A percentile compares a stretch with the other conserved stretches of the same genome.
Conservation (phyloP, 2,888 invertebrate species). For the Thyatira batis region DNA sequence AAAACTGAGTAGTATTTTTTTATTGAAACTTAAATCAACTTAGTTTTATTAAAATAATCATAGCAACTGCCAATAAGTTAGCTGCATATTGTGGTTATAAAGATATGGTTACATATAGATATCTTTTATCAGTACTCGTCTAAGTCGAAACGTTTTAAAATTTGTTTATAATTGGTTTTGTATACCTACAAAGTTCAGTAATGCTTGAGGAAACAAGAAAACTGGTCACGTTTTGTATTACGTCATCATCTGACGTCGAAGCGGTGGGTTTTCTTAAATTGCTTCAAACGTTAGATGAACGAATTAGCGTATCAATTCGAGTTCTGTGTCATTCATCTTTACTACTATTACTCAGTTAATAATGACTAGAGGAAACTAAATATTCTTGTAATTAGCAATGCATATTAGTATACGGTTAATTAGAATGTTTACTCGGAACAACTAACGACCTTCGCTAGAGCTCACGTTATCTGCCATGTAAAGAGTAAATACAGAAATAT, state of each 20-base stretch:
- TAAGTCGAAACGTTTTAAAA: too few species aligned
- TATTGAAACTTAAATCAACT: neutral
- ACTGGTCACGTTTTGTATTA: neutral
- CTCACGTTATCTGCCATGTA: neutral
- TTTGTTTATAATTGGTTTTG: too few species aligned
- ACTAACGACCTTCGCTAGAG: neutral
- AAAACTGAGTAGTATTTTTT: neutral
- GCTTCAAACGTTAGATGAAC: neutral
- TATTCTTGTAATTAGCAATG: neutral
- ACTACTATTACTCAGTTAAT: neutral
- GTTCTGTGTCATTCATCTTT: neutral
- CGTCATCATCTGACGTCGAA: neutral
- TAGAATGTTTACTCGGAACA: neutral
- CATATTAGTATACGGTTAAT: neutral
- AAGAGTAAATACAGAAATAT: neutral
- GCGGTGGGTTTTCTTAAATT: neutral
- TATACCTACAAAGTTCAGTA: neutral
- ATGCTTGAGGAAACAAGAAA: neutral
- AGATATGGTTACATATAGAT: too few species aligned
- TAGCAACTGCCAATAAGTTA: neutral
- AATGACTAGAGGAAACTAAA: neutral
- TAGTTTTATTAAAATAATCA: neutral
- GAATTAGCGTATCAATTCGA: constrained; percentile 1
- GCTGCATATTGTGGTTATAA: neutral
- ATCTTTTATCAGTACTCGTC: too few species aligned